A percentile compares a stretch with the other conserved stretches of the same genome.
Conservation (phyloP, 2,797 vertebrate genomes). For the Neomorphus geoffroyi region DNA sequence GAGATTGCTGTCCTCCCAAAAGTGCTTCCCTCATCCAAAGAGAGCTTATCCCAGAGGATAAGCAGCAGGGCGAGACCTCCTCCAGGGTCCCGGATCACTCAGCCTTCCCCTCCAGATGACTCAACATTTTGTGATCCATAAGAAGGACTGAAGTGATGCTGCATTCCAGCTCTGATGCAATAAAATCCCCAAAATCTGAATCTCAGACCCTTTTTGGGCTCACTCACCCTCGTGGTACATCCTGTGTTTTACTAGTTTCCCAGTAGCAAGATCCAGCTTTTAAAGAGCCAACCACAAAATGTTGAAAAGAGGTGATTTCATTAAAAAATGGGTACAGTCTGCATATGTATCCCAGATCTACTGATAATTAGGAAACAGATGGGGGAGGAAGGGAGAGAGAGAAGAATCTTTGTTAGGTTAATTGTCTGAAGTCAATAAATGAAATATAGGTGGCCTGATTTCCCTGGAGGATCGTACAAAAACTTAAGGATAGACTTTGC, state of each 20-base stretch:
- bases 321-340: not conserved
- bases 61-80: not conserved
- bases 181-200: not conserved
- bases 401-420: not conserved
- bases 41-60: not conserved
- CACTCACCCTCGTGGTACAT: rapidly evolving
- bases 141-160: not conserved
- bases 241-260: not conserved
- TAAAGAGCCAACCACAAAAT: not conserved
- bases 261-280: not conserved
- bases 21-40: not conserved
- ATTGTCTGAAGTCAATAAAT: not conserved
- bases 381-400: not conserved
- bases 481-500: not conserved
- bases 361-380: slow-evolving; percentile 4
- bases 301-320: not conserved
- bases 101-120: not conserved
- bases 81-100: not conserved
- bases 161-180: not conserved
- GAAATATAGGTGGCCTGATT: not conserved
- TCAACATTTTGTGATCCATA: not conserved
- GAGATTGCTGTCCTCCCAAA: not conserved
- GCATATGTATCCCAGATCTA: not conserved
- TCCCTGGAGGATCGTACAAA: not conserved
- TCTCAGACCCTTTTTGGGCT: not conserved